Conservation (phyloP, 2,797 vertebrate genomes). For the Apodemus agrarius region DNA sequence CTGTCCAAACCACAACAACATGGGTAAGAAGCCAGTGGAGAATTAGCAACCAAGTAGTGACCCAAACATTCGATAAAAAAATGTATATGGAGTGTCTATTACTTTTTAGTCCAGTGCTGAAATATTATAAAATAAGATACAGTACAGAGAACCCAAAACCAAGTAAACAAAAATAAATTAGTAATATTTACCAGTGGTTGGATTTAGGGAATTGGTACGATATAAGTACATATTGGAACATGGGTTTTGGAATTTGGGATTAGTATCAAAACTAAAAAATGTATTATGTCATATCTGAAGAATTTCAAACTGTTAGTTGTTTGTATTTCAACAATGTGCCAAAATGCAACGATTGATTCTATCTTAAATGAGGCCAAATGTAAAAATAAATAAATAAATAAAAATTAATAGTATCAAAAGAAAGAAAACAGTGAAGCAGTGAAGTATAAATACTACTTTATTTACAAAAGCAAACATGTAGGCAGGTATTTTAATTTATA, state of each 20-base stretch:
- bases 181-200: neutral
- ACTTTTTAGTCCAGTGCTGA: neutral
- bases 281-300: neutral
- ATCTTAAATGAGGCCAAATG: neutral
- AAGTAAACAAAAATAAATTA: neutral
- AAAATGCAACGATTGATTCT: neutral
- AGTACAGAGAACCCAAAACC: neutral
- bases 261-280: neutral
- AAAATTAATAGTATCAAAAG: neutral
- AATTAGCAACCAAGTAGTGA: neutral
- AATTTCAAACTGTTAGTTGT: conserved; percentile 36
- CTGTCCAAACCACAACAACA: neutral
- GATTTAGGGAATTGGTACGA: neutral
- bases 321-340: neutral
- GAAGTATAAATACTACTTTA: neutral
- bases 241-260: neutral
- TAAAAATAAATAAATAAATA: neutral
- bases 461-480: conserved; percentile 1
- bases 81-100: neutral
- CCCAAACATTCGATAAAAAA: neutral
- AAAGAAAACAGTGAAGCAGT: neutral
- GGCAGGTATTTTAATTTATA: neutral
- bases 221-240: neutral
- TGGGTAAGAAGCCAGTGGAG: neutral
- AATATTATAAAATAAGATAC: neutral